phyloP scores from a whole-genome alignment of 2,888 invertebrate species.

The Phania funesta region DNA sequence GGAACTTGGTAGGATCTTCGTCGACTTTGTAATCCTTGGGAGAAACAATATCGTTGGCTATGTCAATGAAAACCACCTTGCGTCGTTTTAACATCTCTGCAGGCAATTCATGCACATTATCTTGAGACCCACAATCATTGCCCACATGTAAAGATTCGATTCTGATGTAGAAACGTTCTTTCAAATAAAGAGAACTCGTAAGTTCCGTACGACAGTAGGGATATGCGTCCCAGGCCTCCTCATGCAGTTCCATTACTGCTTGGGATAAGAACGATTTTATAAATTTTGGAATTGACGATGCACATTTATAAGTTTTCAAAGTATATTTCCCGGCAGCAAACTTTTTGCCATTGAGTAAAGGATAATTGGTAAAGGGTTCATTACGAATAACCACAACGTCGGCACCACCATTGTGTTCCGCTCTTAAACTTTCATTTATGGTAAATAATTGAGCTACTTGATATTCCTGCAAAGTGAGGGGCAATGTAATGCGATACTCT shows the following conservation, averaged over 20 bases:
- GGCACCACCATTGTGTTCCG: constrained; percentile 91
- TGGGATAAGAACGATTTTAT: constrained; percentile 96
- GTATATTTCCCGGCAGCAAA: constrained; percentile 98
- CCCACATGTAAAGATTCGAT: constrained; percentile 93
- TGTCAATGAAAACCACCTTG: constrained; percentile 95
- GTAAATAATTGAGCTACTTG: constrained; percentile 99
- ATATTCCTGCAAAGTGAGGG: constrained; percentile 85
- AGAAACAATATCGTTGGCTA: constrained; percentile 93
- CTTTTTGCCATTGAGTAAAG: constrained; percentile 92
- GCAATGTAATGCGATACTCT: constrained; percentile 53
- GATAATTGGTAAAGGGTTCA: constrained; percentile 96
- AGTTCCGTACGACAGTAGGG: constrained; percentile 98
- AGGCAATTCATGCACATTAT: constrained; percentile 92
- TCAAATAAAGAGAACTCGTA: constrained; percentile 83
- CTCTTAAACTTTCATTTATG: constrained; percentile 94
- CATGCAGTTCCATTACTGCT: constrained; percentile 97
- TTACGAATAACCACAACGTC: constrained; percentile 96
- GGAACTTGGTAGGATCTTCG: constrained; percentile 90
- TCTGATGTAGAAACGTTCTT: constrained; percentile 93
- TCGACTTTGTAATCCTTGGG: constrained; percentile 92
- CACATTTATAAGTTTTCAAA: constrained; percentile 99
- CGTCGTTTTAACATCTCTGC: constrained; percentile 92
- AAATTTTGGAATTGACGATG: constrained; percentile 97
- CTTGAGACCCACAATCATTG: constrained; percentile 82
- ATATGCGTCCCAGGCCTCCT: constrained; percentile 99